Evolutionary conservation across 2,888 invertebrate species (phyloP).

Genomic region (Drosophila greeni): DNA sequence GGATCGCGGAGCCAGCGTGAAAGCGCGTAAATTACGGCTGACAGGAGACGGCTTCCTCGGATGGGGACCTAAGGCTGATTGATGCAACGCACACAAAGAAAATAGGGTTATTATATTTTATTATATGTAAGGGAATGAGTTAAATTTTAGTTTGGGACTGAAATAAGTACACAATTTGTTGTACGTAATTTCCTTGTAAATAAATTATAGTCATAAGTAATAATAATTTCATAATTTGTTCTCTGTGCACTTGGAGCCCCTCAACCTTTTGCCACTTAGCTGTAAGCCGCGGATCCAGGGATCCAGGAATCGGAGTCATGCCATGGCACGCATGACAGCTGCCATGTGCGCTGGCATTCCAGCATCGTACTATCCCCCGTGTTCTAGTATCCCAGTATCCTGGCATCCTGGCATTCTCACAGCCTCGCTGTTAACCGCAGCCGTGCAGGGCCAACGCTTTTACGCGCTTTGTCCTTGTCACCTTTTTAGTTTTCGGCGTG

Average conservation of each 20-base stretch:
- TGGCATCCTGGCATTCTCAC: conserved; percentile 13
- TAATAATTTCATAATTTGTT: neutral
- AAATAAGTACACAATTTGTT: too few relatives aligned
- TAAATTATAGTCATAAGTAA: neutral
- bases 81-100: conserved; percentile 48
- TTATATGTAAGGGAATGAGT: accelerated
- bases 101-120: neutral
- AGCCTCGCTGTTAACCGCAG: conserved; percentile 53
- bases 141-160: accelerated
- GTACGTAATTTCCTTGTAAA: neutral
- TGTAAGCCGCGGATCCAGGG: conserved; percentile 36
- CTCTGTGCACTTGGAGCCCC: conserved; percentile 30
- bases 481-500: conserved; percentile 72
- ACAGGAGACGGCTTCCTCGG: conserved; percentile 59
- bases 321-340: conserved; percentile 66
- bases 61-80: conserved; percentile 53
- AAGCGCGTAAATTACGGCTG: conserved; percentile 71
- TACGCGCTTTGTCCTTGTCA: conserved; percentile 68
- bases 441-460: conserved; percentile 22
- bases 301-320: conserved; percentile 39
- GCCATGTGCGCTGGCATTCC: conserved; percentile 55
- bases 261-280: conserved; percentile 59
- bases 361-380: conserved; percentile 17
- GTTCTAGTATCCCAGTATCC: conserved; percentile 15
- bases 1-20: conserved; percentile 48